Evolutionary conservation across 2,888 invertebrate genomes (phyloP).

Genomic region (Oconnorella tubifera): DNA sequence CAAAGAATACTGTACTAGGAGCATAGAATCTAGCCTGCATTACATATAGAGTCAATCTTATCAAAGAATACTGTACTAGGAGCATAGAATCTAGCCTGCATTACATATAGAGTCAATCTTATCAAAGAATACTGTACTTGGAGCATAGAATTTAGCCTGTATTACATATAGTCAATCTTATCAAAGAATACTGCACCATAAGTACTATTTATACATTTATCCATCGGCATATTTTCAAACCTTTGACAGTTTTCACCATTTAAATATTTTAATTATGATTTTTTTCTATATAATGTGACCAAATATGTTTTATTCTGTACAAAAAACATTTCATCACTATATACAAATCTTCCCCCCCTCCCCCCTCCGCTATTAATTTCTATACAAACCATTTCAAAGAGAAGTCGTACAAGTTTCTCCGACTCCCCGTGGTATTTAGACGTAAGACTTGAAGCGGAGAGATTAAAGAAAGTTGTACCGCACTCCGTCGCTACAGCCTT

Average conservation of each 20-base stretch:
- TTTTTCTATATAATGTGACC: neutral
- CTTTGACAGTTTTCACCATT: too few relatives aligned
- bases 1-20: neutral
- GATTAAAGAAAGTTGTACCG: slow-evolving; percentile 65
- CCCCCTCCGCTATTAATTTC: neutral
- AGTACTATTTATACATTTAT: too few relatives aligned
- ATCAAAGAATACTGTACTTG: neutral
- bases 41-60: slow-evolving; percentile 98
- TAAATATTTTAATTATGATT: neutral
- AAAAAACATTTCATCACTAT: neutral
- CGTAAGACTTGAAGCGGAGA: slow-evolving; percentile 84
- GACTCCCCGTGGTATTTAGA: slow-evolving; percentile 99
- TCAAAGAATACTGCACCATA: too few relatives aligned
- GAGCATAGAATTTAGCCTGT: neutral
- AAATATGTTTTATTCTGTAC: too few relatives aligned
- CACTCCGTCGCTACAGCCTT: slow-evolving; percentile 62
- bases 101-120: slow-evolving; percentile 27
- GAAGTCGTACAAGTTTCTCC: slow-evolving; percentile 89
- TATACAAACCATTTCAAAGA: slow-evolving; percentile 87
- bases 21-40: slow-evolving; percentile 69
- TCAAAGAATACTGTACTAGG: slow-evolving; percentile 98
- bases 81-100: slow-evolving; percentile 90
- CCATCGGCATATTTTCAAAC: too few relatives aligned
- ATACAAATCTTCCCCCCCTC: neutral
- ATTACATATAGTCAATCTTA: too few relatives aligned